These are phyloP conservation scores for Misgurnus mizolepis DNA, from an alignment of 2,113 vertebrate genomes.

Conservation along the genomic window DNA sequence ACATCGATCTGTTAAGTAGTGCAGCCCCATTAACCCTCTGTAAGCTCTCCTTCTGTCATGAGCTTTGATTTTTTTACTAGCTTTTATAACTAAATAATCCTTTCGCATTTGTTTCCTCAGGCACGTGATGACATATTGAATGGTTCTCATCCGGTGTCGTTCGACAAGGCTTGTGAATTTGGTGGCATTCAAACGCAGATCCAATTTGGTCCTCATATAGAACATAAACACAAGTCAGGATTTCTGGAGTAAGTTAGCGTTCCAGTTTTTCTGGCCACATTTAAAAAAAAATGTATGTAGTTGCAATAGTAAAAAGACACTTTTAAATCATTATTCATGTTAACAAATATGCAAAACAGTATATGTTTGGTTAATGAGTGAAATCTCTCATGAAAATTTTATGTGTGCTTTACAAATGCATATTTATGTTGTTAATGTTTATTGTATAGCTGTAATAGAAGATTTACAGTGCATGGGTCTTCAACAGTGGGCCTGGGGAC, in stretches of 20 bases:
- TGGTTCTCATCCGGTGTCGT: conserved; percentile 96
- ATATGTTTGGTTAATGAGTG: too few species aligned
- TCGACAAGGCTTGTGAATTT: conserved; percentile 97
- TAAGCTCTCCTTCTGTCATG: not conserved
- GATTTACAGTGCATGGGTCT: not conserved
- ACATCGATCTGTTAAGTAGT: not conserved
- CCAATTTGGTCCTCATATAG: conserved; percentile 96
- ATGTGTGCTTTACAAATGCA: not conserved
- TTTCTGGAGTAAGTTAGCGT: conserved; percentile 90
- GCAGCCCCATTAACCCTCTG: not conserved
- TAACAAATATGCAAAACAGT: too few species aligned
- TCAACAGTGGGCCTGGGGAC: too few species aligned
- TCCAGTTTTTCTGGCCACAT: too few species aligned
- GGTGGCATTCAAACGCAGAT: conserved; percentile 96
- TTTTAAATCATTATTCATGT: too few species aligned
- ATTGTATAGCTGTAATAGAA: not conserved
- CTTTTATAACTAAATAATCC: not conserved
- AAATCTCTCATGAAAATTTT: too few species aligned
- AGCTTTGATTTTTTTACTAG: not conserved
- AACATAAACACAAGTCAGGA: conserved; percentile 96
- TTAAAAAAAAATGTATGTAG: too few species aligned
- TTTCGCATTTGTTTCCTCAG: conserved; percentile 63
- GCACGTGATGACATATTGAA: conserved; percentile 97
- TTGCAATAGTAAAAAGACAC: conserved; percentile 14
- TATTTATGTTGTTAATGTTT: not conserved